Evolutionary conservation across 2,113 vertebrate genomes (phyloP), one percentile per base, ranked within the genome.

Genomic region (Lasiurus borealis): DNA sequence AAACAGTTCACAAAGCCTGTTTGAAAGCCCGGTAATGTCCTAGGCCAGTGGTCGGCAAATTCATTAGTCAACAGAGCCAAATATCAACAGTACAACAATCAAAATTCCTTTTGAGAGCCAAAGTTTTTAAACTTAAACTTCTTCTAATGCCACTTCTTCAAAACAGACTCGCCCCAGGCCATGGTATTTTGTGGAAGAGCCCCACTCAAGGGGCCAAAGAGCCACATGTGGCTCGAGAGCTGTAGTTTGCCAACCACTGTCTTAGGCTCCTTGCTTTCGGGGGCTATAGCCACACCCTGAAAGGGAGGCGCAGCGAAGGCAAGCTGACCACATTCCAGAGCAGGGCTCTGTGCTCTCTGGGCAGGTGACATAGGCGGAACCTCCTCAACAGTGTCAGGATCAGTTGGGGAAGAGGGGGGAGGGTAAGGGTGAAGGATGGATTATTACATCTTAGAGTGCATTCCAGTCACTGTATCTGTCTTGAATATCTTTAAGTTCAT

Each of bases 391-490:
- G 84, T 4, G 7, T 36, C 25, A 23, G 68, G 78, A 77, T 81
- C 54, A 54, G 3, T 12, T 0, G 27, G 46, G 13, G 52, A 69
- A 19, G 11, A 4, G 18, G 8, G 11, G 11, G 31, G n/a, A 25
- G 62, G 31, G 2, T 10, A 0, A 0, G 44, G 57, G 72, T 34
- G 14, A 50, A 75, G 64, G 57, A 5, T 25, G 3, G 44, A 16
- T 10, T 16, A 29, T 27, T n/a, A 19, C 2, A 14, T 36, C 54
- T 19, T 1, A 0, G 50, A 21, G 21, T 0, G 7, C 15, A 21
- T 36, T 25, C 50, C n/a, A 6, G 69, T 86, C 69, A 59, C 25
- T 25, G 59, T 57, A 34, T 4, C 23, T 1, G 2, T 36, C 73
- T 36, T 8, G 0, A 52, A 27, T n/a, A 15, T 14, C 21, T 88